phyloP scores from a whole-genome alignment of 2,888 invertebrate genomes.

The Galeopsomyia nigrocyanea region DNA sequence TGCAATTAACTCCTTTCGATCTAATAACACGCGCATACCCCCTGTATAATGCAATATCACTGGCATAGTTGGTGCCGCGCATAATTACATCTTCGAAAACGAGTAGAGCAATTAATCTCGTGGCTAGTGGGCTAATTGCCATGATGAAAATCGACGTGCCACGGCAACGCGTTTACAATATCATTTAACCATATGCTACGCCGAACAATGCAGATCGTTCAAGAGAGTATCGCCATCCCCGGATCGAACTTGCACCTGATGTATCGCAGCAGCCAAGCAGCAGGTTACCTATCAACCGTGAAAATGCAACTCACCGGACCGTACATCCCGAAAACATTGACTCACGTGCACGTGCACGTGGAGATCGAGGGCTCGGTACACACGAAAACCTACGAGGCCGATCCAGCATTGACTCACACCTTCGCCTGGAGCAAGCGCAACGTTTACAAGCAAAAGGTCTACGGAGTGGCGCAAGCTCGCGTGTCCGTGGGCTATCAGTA shows the following conservation, averaged over 20 bases:
- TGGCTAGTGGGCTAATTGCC: too few species aligned
- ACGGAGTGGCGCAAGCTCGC: conserved; percentile 88
- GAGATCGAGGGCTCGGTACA: conserved; percentile 94
- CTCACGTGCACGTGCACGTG: conserved; percentile 91
- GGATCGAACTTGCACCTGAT: conserved; percentile 94
- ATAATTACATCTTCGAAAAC: too few species aligned
- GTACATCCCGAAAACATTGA: conserved; percentile 83
- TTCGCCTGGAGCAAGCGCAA: conserved; percentile 99
- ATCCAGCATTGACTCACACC: conserved; percentile 93
- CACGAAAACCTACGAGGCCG: conserved; percentile 94
- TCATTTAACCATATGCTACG: too few species aligned
- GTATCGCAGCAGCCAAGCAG: conserved; percentile 95
- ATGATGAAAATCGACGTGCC: too few species aligned
- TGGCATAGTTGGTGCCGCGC: too few species aligned
- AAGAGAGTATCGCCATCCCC: conserved; percentile 94
- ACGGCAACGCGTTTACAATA: too few species aligned
- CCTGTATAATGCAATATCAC: too few species aligned
- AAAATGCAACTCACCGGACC: conserved; percentile 89
- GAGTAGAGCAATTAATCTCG: too few species aligned
- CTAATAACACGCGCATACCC: too few species aligned
- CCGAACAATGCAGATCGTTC: conserved; percentile 81
- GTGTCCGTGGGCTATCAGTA: conserved; percentile 96
- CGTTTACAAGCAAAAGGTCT: conserved; percentile 95
- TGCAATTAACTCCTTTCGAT: too few species aligned
- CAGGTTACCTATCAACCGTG: conserved; percentile 94